These are phyloP conservation scores for Heliconius hortense DNA, from an alignment of 2,888 invertebrate species.

Conservation along the genomic window DNA sequence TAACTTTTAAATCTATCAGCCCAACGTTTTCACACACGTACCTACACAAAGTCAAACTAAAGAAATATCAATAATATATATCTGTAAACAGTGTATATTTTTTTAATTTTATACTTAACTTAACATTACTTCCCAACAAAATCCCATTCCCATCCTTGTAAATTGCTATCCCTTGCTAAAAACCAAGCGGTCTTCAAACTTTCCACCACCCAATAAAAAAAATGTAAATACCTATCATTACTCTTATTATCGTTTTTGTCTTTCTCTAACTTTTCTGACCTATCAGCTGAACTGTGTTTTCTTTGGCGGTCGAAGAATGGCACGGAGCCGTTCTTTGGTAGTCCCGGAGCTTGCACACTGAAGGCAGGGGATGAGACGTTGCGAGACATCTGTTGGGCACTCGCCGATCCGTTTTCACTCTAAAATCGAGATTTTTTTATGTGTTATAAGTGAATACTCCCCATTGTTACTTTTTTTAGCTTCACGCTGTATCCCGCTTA, in stretches of 20 bases:
- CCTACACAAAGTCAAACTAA: too few relatives aligned
- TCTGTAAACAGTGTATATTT: too few relatives aligned
- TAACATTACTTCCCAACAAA: not conserved
- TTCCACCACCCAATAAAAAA: conserved; percentile 11
- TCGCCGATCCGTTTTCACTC: conserved; percentile 58
- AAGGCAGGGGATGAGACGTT: conserved; percentile 95
- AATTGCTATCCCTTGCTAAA: not conserved
- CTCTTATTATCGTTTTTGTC: conserved; percentile 21
- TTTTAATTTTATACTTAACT: not conserved
- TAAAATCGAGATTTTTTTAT: conserved; percentile 43
- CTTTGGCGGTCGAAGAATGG: conserved; percentile 94
- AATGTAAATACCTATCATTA: conserved; percentile 19
- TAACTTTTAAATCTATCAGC: too few relatives aligned
- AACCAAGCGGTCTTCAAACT: conserved; percentile 1
- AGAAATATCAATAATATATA: too few relatives aligned
- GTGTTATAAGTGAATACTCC: not conserved
- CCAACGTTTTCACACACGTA: too few relatives aligned
- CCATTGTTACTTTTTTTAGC: not conserved
- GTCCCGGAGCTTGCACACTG: conserved; percentile 86
- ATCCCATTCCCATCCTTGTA: not conserved
- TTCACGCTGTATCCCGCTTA: too few relatives aligned
- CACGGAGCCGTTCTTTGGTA: conserved; percentile 94
- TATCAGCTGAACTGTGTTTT: conserved; percentile 91
- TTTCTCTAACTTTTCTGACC: conserved; percentile 55
- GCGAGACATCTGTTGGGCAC: conserved; percentile 82